Evolutionary conservation across 1,140 invertebrate genomes (phyloP).

Genomic region (Cephus cinctus): DNA sequence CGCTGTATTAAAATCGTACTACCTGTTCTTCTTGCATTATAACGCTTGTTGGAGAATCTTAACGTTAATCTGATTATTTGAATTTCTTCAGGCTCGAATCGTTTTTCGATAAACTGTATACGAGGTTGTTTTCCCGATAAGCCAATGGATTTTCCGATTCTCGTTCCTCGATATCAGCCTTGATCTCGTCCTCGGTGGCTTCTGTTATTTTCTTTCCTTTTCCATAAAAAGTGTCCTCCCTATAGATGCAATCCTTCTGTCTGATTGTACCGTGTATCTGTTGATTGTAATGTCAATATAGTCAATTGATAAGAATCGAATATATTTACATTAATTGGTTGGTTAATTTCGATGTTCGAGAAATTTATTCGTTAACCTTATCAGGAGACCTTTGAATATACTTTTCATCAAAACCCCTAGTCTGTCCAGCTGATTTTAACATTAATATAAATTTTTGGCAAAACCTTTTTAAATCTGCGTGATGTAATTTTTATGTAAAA

Average conservation of each 20-base stretch:
- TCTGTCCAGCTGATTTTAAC: no score
- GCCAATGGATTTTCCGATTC: conserved; percentile 57
- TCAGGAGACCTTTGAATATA: no score
- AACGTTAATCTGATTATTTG: background rate
- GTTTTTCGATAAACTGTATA: conserved; percentile 31
- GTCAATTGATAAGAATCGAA: no score
- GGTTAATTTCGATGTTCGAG: no score
- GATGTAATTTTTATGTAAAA: background rate
- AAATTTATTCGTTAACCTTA: no score
- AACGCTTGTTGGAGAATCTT: no score
- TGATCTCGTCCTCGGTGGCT: conserved; percentile 51
- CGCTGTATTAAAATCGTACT: no score
- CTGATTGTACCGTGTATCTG: conserved; percentile 69
- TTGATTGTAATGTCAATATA: no score
- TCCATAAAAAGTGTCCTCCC: conserved; percentile 66
- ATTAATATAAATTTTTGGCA: no score
- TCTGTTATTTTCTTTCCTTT: conserved; percentile 56
- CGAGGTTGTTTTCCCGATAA: conserved; percentile 42
- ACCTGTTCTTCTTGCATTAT: no score
- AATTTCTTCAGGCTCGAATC: conserved; percentile 23
- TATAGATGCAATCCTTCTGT: conserved; percentile 64
- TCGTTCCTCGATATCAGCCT: conserved; percentile 52
- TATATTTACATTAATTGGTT: no score
- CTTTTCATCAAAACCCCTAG: no score
- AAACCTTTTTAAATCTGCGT: background rate